A percentile compares a stretch with the other conserved stretches of the same genome.
Conservation (phyloP, 2,113 vertebrate genomes). For the Trogon melanurus region DNA sequence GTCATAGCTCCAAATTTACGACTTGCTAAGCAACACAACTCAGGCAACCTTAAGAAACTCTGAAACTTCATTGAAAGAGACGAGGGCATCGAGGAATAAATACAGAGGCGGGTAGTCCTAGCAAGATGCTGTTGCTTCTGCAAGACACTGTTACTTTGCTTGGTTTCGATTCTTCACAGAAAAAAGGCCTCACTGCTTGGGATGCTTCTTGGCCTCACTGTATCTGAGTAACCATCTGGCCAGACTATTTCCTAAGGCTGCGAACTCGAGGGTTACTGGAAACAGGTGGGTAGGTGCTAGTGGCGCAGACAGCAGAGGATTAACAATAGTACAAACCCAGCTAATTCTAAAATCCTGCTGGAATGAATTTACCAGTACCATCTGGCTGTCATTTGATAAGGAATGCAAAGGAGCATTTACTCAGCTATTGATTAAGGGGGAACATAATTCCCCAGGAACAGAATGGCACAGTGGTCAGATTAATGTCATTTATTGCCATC, state of each 20-base stretch:
- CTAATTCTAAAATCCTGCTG: constrained; percentile 66
- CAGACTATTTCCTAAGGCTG: constrained; percentile 61
- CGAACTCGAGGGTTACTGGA: constrained; percentile 44
- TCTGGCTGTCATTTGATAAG: constrained; percentile 78
- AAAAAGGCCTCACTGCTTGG: not conserved
- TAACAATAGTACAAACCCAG: constrained; percentile 58
- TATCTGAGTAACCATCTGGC: constrained; percentile 52
- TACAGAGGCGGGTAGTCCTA: not conserved
- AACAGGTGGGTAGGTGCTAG: constrained; percentile 78
- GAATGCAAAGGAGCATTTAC: constrained; percentile 54
- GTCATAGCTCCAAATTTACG: not conserved
- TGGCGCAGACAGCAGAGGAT: constrained; percentile 57
- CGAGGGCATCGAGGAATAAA: not conserved
- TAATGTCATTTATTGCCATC: constrained; percentile 24
- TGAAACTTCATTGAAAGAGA: not conserved
- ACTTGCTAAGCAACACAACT: not conserved
- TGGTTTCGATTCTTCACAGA: not conserved
- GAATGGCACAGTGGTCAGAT: constrained; percentile 11
- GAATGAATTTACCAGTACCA: constrained; percentile 73
- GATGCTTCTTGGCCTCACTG: not conserved
- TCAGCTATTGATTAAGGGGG: constrained; percentile 55
- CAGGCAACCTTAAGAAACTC: not conserved
- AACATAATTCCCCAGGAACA: not conserved
- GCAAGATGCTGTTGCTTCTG: not conserved
- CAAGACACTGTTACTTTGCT: not conserved